Evolutionary conservation across 2,113 vertebrate genomes (phyloP), one percentile per base, ranked within the genome.

Genomic region (Mirza zaza): DNA sequence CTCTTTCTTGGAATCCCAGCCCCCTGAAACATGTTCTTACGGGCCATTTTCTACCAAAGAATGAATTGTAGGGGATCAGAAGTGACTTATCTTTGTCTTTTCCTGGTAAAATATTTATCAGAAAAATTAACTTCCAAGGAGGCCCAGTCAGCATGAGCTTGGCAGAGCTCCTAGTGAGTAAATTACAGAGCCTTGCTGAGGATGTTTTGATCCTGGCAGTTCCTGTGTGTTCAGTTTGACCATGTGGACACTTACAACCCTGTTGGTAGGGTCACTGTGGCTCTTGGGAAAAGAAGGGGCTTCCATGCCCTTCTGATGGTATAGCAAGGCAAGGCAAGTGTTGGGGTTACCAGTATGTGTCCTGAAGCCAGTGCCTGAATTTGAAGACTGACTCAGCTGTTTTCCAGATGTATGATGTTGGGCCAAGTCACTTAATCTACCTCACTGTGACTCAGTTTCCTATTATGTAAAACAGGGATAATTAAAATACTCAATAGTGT

Each of bases 321-420:
- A 27, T 8, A 11, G 32, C 36, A 15, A 29, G 68, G 21, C 32
- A 8, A 32, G 75, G 18, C 48, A 3, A 7, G 52, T 5, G n/a
- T 29, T 6, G 29, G 13, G 59, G 42, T 8, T 21, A 32, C 29
- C 59, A 21, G 71, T 17, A 0, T 2, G 21, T 0, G 0, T 14
- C 39, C n/a, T 55, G 73, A 25, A 39, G 34, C 32, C 6, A 34
- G 83, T 83, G 13, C 21, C 7, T 67, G 27, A 3, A 25, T 29
- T 8, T 15, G 57, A 57, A 45, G 70, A 5, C 76, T 0, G 3
- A 68, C 27, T 13, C 13, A 23, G 71, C 61, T 52, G 45, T 36
- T 77, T 50, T 85, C 48, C 25, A 8, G 48, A 14, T 48, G 32
- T 36, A 1, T 75, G 86, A 45, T 75, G 50, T 45, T 14, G 50